Evolutionary conservation across 1,140 invertebrate species (phyloP).

Genomic region (Cotesia glomerata): DNA sequence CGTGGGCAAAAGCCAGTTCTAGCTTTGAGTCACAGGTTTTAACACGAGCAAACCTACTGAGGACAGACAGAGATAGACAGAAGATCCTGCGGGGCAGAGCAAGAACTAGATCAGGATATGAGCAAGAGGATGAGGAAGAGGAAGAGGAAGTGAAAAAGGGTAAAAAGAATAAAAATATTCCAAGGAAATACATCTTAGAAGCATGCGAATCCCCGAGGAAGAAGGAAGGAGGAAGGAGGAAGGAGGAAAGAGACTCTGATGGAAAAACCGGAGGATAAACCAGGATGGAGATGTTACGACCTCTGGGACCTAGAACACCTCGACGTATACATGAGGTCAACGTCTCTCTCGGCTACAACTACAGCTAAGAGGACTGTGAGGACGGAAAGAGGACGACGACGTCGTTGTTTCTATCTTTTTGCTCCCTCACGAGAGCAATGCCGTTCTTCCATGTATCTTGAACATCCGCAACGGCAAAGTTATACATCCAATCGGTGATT

Average conservation of each 20-base stretch:
- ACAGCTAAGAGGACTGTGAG: too few relatives aligned
- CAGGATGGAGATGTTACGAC: conserved; percentile 28
- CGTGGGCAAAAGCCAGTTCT: background rate
- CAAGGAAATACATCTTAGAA: background rate
- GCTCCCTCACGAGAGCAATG: background rate
- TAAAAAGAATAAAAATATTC: too few relatives aligned
- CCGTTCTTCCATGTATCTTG: conserved; percentile 1
- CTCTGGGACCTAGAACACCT: conserved; percentile 17
- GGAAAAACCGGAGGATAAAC: conserved; percentile 11
- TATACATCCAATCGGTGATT: conserved; percentile 27
- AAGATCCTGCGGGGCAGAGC: background rate
- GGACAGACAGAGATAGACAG: background rate
- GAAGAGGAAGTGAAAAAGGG: too few relatives aligned
- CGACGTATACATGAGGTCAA: conserved; percentile 6
- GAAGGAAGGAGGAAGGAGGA: background rate
- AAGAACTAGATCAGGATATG: background rate
- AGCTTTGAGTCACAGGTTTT: too few relatives aligned
- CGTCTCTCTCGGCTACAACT: background rate
- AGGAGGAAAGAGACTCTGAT: background rate
- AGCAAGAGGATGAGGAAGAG: background rate
- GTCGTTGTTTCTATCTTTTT: background rate
- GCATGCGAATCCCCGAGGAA: conserved; percentile 16
- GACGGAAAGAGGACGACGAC: too few relatives aligned
- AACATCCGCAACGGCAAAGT: conserved; percentile 22
- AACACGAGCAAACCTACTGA: background rate